These are phyloP conservation scores for Acleris laterana DNA, from an alignment of 2,888 invertebrate species.

Conservation along the genomic window DNA sequence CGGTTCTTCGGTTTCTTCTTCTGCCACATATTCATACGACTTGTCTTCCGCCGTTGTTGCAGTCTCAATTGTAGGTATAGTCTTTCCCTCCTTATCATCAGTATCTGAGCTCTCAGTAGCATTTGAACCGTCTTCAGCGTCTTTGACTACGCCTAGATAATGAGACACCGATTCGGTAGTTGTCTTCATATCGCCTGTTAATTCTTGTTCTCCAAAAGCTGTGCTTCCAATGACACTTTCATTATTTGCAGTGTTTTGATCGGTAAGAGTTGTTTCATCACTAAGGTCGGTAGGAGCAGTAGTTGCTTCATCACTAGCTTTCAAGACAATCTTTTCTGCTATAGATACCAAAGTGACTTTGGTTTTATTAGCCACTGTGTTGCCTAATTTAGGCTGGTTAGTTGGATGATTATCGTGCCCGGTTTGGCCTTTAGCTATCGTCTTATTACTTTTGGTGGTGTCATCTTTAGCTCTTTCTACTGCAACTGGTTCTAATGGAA, in stretches of 20 bases:
- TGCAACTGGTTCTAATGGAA: too few relatives aligned
- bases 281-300: not conserved
- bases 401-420: not conserved
- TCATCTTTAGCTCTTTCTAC: too few relatives aligned
- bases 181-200: not conserved
- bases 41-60: not conserved
- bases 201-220: not conserved
- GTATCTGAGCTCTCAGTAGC: not conserved
- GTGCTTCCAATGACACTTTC: too few relatives aligned
- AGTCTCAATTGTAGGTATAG: not conserved
- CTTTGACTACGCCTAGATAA: too few relatives aligned
- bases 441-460: not conserved
- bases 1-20: slow-evolving; percentile 4
- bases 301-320: not conserved
- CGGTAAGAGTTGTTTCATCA: not conserved
- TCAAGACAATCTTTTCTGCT: not conserved
- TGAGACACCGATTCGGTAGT: too few relatives aligned
- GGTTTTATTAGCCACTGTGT: not conserved
- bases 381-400: not conserved
- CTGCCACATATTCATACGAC: too few relatives aligned
- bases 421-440: not conserved
- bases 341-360: not conserved
- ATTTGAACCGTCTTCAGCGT: too few relatives aligned
- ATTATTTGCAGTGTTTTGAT: not conserved
- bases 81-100: not conserved